phyloP scores from a whole-genome alignment of 1,140 invertebrate species.

The Anoplophora glabripennis region DNA sequence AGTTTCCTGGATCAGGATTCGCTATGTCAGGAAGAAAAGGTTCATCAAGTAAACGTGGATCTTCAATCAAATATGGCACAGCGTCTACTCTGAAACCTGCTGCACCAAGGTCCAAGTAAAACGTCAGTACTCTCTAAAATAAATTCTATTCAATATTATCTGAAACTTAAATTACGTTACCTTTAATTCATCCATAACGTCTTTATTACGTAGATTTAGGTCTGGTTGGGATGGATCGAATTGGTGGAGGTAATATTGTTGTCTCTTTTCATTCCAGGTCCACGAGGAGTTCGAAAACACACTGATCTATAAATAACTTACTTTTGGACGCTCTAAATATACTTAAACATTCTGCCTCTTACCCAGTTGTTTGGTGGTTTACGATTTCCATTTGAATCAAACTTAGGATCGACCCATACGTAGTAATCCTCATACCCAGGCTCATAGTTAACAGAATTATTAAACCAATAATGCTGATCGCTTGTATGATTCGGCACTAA shows the following conservation, averaged over 20 bases:
- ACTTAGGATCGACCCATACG: conserved; percentile 66
- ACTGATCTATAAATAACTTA: conserved; percentile 52
- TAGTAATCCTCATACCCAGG: conserved; percentile 72
- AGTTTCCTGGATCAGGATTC: conserved; percentile 50
- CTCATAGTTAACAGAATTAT: conserved; percentile 59
- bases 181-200: conserved; percentile 64
- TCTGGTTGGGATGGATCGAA: conserved; percentile 71
- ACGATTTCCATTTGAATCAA: conserved; percentile 49
- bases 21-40: conserved; percentile 44
- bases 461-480: conserved; percentile 76
- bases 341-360: too few relatives aligned
- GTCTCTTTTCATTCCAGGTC: conserved; percentile 63
- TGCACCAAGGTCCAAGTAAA: conserved; percentile 70
- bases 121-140: conserved; percentile 59
- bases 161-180: conserved; percentile 51
- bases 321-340: too few relatives aligned
- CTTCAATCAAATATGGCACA: conserved; percentile 35
- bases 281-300: conserved; percentile 68
- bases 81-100: conserved; percentile 70
- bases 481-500: conserved; percentile 85
- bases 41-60: conserved; percentile 55
- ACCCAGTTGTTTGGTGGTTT: conserved; percentile 78
- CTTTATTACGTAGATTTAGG: conserved; percentile 67
- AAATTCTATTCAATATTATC: conserved; percentile 46
- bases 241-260: conserved; percentile 74